Evolutionary conservation across 1,140 invertebrate genomes (phyloP), one percentile per base, ranked within the genome.

Genomic region (Latrodectus geometricus): DNA sequence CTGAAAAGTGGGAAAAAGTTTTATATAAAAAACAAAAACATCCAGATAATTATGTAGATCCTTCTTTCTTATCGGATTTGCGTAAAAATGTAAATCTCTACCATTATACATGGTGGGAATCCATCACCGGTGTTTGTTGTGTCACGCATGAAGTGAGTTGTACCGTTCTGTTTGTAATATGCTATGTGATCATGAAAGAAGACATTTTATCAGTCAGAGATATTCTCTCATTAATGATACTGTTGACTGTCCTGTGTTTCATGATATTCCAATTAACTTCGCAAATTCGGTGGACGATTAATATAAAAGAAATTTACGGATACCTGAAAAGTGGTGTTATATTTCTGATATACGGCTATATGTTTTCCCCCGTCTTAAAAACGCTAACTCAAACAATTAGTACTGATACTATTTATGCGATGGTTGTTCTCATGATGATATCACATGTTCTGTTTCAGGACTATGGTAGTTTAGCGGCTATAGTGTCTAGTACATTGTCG

Each of bases 391-490:
- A 98, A 91, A 97, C 97, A 0, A 95, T 99, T 0, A 98, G 97
- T 90, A 99, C 97, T 0, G 97, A 99, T 91, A 98, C 97, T 4
- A 98, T 99, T 90, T 98, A 98, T 90, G 95, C 96, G 1, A 97
- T 95, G 92, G 94, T 96, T 23, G 94, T 95, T 73, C 93, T 97
- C 61, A 97, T 98, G 94, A 94, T 99, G 91, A 89, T 97, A 0
- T 91, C 96, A 9, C 97, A 99, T 92, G 92, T 99, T 56, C 93
- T 97, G 83, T 98, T 98, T 90, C 96, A 96, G 66, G 96, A 99
- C 91, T 99, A 99, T 90, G 96, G 96, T 17, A 93, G 96, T 3
- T 93, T 95, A 65, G 95, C 95, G 61, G 95, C 96, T 20, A 90
- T 93, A 68, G 92, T 92, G 8, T 91, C 90, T 49, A 96, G 96